A percentile compares a stretch with the other conserved stretches of the same genome.
Evolutionary conservation across 2,888 invertebrate species (phyloP).

Genomic region (Acleris emargana): DNA sequence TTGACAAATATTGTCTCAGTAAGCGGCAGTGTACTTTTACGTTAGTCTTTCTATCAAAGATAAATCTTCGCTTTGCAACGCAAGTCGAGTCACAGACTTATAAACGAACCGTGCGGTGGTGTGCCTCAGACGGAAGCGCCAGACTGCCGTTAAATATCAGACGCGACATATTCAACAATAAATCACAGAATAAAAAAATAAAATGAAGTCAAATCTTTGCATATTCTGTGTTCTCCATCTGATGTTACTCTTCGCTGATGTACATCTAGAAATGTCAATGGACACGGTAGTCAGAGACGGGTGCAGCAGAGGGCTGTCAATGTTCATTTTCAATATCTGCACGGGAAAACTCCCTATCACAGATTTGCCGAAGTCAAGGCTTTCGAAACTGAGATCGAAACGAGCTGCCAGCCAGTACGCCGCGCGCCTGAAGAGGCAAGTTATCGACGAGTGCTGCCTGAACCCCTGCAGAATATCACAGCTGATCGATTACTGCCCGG

Average conservation of each 20-base stretch:
- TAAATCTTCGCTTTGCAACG: not conserved
- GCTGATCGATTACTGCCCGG: slow-evolving; percentile 70
- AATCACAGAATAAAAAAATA: slow-evolving; percentile 36
- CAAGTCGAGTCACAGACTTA: slow-evolving; percentile 18
- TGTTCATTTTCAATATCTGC: slow-evolving; percentile 60
- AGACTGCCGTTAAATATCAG: slow-evolving; percentile 57
- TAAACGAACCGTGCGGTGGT: slow-evolving; percentile 40
- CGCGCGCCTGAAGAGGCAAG: slow-evolving; percentile 57
- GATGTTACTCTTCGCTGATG: slow-evolving; percentile 51
- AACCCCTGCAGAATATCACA: slow-evolving; percentile 63
- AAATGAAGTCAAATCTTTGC: slow-evolving; percentile 56
- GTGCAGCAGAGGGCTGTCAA: slow-evolving; percentile 61
- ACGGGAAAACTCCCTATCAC: slow-evolving; percentile 52
- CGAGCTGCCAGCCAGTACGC: slow-evolving; percentile 56
- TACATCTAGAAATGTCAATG: slow-evolving; percentile 54
- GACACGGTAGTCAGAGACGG: slow-evolving; percentile 54
- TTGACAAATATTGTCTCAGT: not conserved
- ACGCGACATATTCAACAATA: slow-evolving; percentile 48
- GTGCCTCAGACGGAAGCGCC: slow-evolving; percentile 70
- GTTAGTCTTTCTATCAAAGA: not conserved
- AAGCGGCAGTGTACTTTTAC: not conserved
- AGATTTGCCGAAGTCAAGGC: slow-evolving; percentile 50
- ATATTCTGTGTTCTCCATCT: slow-evolving; percentile 49
- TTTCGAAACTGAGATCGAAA: slow-evolving; percentile 56
- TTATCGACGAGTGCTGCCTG: slow-evolving; percentile 66